Base-by-base conservation (phyloP, 2,797 vertebrate genomes). In the Microctenopoma lineatum region DNA sequence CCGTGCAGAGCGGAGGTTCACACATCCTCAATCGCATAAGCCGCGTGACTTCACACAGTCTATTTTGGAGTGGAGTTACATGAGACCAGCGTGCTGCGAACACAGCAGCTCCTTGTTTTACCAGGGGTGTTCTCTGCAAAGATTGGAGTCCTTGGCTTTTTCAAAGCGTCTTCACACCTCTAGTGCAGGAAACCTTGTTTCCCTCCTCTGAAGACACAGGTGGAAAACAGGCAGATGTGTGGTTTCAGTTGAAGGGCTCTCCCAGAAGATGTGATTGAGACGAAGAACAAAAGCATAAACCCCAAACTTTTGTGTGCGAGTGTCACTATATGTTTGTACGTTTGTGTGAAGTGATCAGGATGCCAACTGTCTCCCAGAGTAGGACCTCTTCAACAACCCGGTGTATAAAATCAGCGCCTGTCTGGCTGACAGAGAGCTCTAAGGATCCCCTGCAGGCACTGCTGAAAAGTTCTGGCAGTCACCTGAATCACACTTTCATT, bases 21-120 rank as follows among this genome's bases (percentile, higher is more conserved):
- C 89, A 86, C 85, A 59, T 81, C 72, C 52, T 58, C 68, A 62
- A n/a, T 73, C 76, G 67, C 72, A 60, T 81, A 48, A 39, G 66
- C 67, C 66, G 62, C 11, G 58, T 58, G 69, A 85, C 68, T 87
- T 90, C 81, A 66, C 87, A 72, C 60, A 13, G 55, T 83, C 81
- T 91, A 90, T 88, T 92, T 89, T 76, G 16, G 75, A 73, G 55
- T 21, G 7, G 56, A 45, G 77, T 38, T 67, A 29, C 66, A 51
- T 27, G 58, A 79, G 59, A 63, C 36, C 21, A 39, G 34, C 36
- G 27, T 42, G 73, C 68, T 62, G 69, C 47, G 42, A 80, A 65
- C 32, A 46, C 50, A 7, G 54, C 4, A 0, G 55, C 57, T 58
- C 26, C 50, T 48, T 3, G 3, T 61, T 70, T 69, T 50, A 14